Percentiles rank a stretch among this genome's conserved stretches.
These are phyloP conservation scores for Thamnaconus septentrionalis DNA, from an alignment of 2,113 vertebrate genomes.

Conservation along the genomic window DNA sequence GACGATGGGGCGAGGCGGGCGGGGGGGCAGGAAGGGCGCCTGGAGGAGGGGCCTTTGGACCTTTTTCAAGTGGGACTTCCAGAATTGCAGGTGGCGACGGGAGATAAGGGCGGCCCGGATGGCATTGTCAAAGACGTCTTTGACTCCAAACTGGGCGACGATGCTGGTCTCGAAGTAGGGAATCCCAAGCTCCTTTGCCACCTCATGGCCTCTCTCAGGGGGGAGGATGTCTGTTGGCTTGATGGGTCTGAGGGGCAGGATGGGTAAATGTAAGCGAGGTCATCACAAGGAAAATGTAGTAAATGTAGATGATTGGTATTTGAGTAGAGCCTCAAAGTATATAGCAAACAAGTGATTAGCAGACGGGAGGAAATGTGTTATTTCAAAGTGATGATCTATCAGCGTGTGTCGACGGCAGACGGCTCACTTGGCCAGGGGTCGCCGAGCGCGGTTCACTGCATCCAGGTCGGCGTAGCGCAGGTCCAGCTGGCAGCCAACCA, in stretches of 20 bases:
- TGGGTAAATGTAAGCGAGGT: background rate
- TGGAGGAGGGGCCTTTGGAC: constrained; percentile 87
- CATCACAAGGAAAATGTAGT: no score
- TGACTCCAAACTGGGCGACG: constrained; percentile 90
- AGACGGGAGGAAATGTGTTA: no score
- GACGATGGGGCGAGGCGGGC: constrained; percentile 83
- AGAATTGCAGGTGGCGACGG: constrained; percentile 89
- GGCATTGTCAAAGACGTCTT: constrained; percentile 92
- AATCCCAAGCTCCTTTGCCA: constrained; percentile 88
- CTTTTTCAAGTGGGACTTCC: constrained; percentile 90
- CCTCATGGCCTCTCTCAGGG: constrained; percentile 87
- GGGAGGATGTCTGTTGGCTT: constrained; percentile 88
- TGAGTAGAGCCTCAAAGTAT: no score
- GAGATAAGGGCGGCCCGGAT: constrained; percentile 90
- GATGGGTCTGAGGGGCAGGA: constrained; percentile 79
- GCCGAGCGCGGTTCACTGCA: constrained; percentile 87
- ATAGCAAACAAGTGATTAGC: no score
- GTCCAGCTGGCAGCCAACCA: constrained; percentile 93
- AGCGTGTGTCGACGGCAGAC: background rate
- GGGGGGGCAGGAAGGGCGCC: constrained; percentile 86
- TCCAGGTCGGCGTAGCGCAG: constrained; percentile 92
- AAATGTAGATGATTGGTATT: no score
- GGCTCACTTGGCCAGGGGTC: constrained; percentile 87
- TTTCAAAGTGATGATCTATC: no score
- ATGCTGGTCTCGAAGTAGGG: constrained; percentile 92